phyloP scores from a whole-genome alignment of 2,113 vertebrate species.

The Coryphaenoides rupestris region DNA sequence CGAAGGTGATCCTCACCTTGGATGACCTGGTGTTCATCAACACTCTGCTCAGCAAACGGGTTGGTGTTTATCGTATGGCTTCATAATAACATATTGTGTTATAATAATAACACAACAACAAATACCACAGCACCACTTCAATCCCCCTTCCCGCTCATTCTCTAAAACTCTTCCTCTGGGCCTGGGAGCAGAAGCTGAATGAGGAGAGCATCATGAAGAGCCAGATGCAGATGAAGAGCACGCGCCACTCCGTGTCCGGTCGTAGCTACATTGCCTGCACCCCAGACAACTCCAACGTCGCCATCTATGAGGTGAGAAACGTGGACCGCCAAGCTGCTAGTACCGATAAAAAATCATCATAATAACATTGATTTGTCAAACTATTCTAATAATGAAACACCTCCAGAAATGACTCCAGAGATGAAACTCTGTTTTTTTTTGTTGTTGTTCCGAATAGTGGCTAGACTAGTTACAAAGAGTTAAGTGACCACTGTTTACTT shows the following conservation, averaged over 20 bases:
- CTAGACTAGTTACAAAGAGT: too few relatives aligned
- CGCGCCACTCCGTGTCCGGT: constrained; percentile 70
- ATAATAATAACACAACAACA: too few relatives aligned
- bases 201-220: constrained; percentile 77
- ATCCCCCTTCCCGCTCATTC: neutral
- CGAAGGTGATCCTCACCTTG: constrained; percentile 77
- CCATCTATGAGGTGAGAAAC: constrained; percentile 79
- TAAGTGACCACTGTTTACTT: too few relatives aligned
- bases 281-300: constrained; percentile 76
- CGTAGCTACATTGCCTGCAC: constrained; percentile 71
- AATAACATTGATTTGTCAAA: too few relatives aligned
- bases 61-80: constrained; percentile 44
- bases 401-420: too few relatives aligned
- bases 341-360: too few relatives aligned
- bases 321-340: too few relatives aligned
- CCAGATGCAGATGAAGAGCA: constrained; percentile 69
- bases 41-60: constrained; percentile 76
- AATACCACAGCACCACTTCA: neutral
- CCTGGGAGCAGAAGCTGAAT: constrained; percentile 62
- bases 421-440: too few relatives aligned
- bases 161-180: constrained; percentile 14
- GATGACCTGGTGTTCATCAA: constrained; percentile 88
- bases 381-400: too few relatives aligned
- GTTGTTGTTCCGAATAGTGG: too few relatives aligned
- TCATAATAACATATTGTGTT: too few relatives aligned